Evolutionary conservation across 2,797 vertebrate species (phyloP).

Genomic region (Labroides dimidiatus): DNA sequence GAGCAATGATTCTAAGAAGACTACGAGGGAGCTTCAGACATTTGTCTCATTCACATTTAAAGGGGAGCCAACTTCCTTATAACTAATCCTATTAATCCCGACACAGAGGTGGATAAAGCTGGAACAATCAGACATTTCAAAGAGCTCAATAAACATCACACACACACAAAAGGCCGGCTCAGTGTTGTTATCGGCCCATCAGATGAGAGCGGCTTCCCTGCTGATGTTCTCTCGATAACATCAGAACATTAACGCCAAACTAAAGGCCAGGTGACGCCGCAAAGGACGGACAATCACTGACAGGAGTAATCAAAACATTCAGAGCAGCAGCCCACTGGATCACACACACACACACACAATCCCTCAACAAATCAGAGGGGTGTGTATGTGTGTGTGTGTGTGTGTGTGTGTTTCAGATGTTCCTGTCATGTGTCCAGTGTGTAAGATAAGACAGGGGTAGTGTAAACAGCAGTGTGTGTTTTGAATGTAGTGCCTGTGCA

Average conservation of each 20-base stretch:
- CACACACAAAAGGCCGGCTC: neutral
- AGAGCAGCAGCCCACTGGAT: neutral
- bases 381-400: constrained; percentile 20
- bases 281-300: constrained; percentile 41
- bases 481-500: constrained; percentile 50
- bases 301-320: constrained; percentile 61
- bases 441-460: constrained; percentile 61
- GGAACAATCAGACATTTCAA: neutral
- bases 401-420: constrained; percentile 36
- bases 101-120: neutral
- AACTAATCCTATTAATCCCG: no score
- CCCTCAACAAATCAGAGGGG: constrained; percentile 46
- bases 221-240: constrained; percentile 59
- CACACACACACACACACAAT: constrained; percentile 1
- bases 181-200: constrained; percentile 54
- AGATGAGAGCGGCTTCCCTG: constrained; percentile 50
- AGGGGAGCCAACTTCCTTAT: no score
- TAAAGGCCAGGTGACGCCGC: constrained; percentile 53
- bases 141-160: constrained; percentile 8
- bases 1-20: no score
- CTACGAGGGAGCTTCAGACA: no score
- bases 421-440: constrained; percentile 55
- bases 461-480: constrained; percentile 55
- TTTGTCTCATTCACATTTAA: no score
- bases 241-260: constrained; percentile 51